phyloP scores from a whole-genome alignment of 2,888 invertebrate species.

The Uloborus plumipes region DNA sequence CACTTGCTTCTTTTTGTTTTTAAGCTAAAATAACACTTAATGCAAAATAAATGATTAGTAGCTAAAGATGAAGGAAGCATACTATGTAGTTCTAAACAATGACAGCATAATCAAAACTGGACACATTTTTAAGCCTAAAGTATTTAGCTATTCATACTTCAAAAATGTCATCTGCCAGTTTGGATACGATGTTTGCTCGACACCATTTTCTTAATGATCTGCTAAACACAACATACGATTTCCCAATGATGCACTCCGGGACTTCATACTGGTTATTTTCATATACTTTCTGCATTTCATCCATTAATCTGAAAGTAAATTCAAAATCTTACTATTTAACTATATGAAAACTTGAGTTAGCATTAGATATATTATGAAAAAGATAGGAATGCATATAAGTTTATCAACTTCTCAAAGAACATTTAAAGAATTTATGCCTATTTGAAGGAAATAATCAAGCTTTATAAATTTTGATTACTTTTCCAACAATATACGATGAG shows the following conservation, averaged over 20 bases:
- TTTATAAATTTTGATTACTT: no score
- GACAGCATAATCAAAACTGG: no score
- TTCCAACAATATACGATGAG: no score
- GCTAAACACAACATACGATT: conserved; percentile 74
- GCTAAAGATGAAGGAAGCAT: no score
- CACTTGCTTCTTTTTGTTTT: no score
- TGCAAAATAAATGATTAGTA: no score
- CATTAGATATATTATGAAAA: background rate
- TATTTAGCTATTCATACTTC: conserved; percentile 69
- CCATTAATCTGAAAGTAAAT: conserved; percentile 70
- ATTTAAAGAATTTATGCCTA: no score
- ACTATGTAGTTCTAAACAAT: no score
- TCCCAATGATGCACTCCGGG: conserved; percentile 74
- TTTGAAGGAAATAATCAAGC: no score
- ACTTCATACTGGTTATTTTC: conserved; percentile 66
- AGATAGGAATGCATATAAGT: background rate
- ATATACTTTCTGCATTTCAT: conserved; percentile 76
- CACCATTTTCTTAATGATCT: conserved; percentile 77
- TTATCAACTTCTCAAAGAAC: background rate
- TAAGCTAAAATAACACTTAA: no score
- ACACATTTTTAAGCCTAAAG: no score
- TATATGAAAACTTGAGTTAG: background rate
- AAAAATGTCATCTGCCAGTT: conserved; percentile 71
- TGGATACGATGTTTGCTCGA: conserved; percentile 75
- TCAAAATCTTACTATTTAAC: background rate